These are phyloP conservation scores for Furnarius figulus DNA, from an alignment of 2,113 vertebrate species.

Conservation along the genomic window DNA sequence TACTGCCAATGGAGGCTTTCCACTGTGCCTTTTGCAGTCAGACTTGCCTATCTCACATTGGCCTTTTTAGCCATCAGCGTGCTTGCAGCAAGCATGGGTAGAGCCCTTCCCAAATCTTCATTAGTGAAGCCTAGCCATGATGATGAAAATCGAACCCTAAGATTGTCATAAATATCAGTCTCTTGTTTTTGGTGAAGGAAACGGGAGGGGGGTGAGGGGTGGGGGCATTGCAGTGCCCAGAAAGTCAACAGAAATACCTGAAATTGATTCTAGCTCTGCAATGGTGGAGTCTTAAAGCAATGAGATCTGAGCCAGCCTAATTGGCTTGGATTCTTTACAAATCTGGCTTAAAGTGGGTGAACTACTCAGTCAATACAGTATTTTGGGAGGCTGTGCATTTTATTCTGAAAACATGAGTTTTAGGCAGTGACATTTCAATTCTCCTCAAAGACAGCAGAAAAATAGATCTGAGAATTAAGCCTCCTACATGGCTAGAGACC, in stretches of 20 bases:
- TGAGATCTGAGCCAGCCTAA: background rate
- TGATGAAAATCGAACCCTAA: background rate
- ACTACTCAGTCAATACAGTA: constrained; percentile 25
- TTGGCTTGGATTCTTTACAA: constrained; percentile 10
- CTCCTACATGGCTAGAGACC: background rate
- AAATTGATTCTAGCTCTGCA: constrained; percentile 4
- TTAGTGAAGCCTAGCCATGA: no score
- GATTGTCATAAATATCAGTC: background rate
- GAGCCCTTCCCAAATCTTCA: no score
- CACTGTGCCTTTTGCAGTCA: no score
- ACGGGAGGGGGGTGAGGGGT: background rate
- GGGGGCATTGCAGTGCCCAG: background rate
- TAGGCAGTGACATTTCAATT: background rate
- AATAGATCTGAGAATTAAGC: background rate
- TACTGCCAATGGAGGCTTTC: no score
- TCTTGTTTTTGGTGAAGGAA: background rate
- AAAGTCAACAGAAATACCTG: background rate
- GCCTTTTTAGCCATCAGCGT: no score
- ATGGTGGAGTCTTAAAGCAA: background rate
- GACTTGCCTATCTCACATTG: no score
- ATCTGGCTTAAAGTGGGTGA: constrained; percentile 5
- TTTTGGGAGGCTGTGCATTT: constrained; percentile 22
- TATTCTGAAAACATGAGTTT: constrained; percentile 6
- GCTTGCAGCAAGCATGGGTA: no score
- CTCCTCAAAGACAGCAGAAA: background rate